Percentiles rank a stretch among this genome's conserved stretches.
Evolutionary conservation across 2,888 invertebrate genomes (phyloP).

Genomic region (Drepana falcataria): DNA sequence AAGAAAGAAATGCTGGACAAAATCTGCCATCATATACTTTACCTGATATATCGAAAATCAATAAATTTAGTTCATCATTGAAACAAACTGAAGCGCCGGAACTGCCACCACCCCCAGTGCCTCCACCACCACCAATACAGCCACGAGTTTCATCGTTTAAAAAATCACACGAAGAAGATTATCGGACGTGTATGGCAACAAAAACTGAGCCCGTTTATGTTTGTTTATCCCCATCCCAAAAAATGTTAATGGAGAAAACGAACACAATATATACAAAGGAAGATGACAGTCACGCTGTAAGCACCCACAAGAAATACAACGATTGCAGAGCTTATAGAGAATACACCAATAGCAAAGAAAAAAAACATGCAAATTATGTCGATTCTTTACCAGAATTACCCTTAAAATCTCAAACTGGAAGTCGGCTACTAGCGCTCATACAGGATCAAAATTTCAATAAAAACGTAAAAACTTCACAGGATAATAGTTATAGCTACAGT

Average conservation of each 20-base stretch:
- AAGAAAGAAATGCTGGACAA: slow-evolving; percentile 6
- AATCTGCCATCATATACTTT: slow-evolving; percentile 68
- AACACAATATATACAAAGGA: slow-evolving; percentile 66
- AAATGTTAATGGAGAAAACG: slow-evolving; percentile 77
- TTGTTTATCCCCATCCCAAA: slow-evolving; percentile 86
- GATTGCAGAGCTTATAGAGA: slow-evolving; percentile 79
- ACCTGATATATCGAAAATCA: slow-evolving; percentile 66
- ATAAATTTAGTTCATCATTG: slow-evolving; percentile 50
- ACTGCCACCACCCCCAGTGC: slow-evolving; percentile 27
- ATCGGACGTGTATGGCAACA: slow-evolving; percentile 81
- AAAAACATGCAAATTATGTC: slow-evolving; percentile 20
- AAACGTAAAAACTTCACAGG: slow-evolving; percentile 41
- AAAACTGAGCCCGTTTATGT: slow-evolving; percentile 79
- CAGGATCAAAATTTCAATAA: slow-evolving; percentile 68
- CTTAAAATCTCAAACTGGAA: slow-evolving; percentile 76
- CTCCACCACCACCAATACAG: slow-evolving; percentile 58
- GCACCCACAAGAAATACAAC: slow-evolving; percentile 84
- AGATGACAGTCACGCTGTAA: slow-evolving; percentile 81
- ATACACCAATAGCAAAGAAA: slow-evolving; percentile 44
- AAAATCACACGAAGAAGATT: slow-evolving; percentile 55
- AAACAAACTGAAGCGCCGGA: slow-evolving; percentile 29
- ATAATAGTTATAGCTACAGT: slow-evolving; percentile 30
- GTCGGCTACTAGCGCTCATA: slow-evolving; percentile 81
- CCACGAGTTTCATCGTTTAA: slow-evolving; percentile 67
- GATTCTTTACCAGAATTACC: slow-evolving; percentile 36